Conservation (phyloP, 2,888 invertebrate species). For the Drosophila differens region DNA sequence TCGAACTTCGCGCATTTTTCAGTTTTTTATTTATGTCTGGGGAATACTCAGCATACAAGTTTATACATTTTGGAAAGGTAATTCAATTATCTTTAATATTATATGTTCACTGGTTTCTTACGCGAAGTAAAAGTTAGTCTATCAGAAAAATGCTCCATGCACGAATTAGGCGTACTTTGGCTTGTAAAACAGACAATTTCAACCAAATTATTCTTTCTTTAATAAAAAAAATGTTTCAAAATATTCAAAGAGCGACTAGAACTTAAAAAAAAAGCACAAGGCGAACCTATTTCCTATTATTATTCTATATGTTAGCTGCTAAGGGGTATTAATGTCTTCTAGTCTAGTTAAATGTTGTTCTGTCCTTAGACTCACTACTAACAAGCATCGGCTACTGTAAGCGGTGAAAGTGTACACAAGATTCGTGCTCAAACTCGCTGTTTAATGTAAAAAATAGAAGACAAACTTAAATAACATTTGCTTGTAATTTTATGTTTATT, state of each 20-base stretch:
- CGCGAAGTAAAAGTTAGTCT: accelerated
- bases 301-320: background rate
- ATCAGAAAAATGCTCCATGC: background rate
- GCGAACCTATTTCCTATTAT: background rate
- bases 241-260: background rate
- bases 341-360: background rate
- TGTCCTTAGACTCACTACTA: background rate
- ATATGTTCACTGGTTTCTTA: background rate
- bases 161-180: background rate
- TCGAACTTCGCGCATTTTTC: background rate
- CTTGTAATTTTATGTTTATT: slow-evolving; percentile 71
- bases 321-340: background rate
- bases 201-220: background rate
- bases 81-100: background rate
- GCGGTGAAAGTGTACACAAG: slow-evolving; percentile 39
- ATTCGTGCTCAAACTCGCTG: slow-evolving; percentile 1
- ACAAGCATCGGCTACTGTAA: slow-evolving; percentile 4
- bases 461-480: slow-evolving; percentile 72
- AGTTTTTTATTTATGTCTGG: background rate
- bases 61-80: background rate
- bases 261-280: background rate
- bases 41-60: background rate
- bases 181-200: background rate
- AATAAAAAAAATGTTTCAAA: background rate
- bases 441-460: slow-evolving; percentile 22